A percentile compares a stretch with the other conserved stretches of the same genome.
phyloP scores from a whole-genome alignment of 2,888 invertebrate species.

The Macrophya alboannulata region DNA sequence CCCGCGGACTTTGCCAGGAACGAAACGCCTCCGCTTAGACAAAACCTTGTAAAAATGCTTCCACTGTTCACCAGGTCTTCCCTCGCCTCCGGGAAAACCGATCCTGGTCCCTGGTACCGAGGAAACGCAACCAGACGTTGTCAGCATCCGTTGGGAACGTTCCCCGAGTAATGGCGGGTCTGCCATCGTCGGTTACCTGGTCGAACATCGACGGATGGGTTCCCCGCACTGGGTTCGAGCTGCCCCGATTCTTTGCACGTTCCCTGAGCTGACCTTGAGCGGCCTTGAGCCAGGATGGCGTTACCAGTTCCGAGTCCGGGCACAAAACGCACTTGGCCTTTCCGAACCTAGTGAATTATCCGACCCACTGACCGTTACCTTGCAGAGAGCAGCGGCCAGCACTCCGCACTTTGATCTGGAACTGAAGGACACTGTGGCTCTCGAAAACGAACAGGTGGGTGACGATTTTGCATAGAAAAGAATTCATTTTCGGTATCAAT shows the following conservation, averaged over 20 bases:
- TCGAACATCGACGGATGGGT: constrained; percentile 89
- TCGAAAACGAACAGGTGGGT: constrained; percentile 89
- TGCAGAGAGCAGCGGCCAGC: constrained; percentile 85
- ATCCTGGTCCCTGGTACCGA: constrained; percentile 88
- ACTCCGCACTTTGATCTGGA: constrained; percentile 89
- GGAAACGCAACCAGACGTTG: constrained; percentile 90
- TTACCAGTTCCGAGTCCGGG: constrained; percentile 95
- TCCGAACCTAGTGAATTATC: constrained; percentile 93
- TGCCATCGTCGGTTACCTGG: constrained; percentile 91
- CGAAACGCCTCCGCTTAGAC: background rate
- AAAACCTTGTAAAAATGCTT: background rate
- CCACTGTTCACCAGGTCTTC: constrained; percentile 84
- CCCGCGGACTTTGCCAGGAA: background rate
- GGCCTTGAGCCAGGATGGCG: constrained; percentile 93
- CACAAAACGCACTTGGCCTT: constrained; percentile 94
- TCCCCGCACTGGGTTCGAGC: constrained; percentile 92
- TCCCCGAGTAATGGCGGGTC: constrained; percentile 93
- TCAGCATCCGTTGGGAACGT: constrained; percentile 91
- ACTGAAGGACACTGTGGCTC: constrained; percentile 86
- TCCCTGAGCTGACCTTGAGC: constrained; percentile 89
- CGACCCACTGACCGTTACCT: constrained; percentile 91
- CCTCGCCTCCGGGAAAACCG: constrained; percentile 92
- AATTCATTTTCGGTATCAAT: background rate
- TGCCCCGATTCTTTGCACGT: constrained; percentile 87
- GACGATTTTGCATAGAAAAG: background rate